Conservation (phyloP, 2,113 vertebrate species). For the Anthoscopus minutus region DNA sequence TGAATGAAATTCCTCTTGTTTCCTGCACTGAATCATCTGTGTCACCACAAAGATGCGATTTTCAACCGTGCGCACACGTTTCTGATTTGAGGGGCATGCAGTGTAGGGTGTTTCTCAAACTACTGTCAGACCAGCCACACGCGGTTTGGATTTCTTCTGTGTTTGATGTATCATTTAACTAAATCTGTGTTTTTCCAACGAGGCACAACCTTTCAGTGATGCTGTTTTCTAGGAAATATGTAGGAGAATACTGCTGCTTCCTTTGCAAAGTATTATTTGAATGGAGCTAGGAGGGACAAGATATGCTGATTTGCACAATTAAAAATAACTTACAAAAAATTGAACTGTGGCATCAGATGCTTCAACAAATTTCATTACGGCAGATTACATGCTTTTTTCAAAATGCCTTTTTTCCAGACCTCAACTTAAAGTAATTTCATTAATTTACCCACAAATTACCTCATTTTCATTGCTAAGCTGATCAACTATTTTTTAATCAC, state of each 20-base stretch:
- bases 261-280: slow-evolving; percentile 1
- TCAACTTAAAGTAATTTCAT: background rate
- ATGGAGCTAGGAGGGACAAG: background rate
- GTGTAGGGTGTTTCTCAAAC: slow-evolving; percentile 26
- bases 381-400: background rate
- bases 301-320: slow-evolving; percentile 19
- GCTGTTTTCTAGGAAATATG: background rate
- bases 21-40: slow-evolving; percentile 56
- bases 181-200: background rate
- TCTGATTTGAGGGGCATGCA: slow-evolving; percentile 41
- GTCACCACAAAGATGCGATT: slow-evolving; percentile 58
- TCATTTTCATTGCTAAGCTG: background rate
- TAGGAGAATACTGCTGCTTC: background rate
- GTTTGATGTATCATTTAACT: slow-evolving; percentile 19
- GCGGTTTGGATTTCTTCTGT: slow-evolving; percentile 4
- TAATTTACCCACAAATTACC: background rate
- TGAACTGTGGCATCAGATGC: background rate
- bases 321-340: slow-evolving; percentile 16
- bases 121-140: slow-evolving; percentile 10
- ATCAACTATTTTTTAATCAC: background rate
- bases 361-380: background rate
- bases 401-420: background rate
- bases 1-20: slow-evolving; percentile 40
- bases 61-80: slow-evolving; percentile 15
- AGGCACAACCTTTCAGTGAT: background rate